Percentiles rank a stretch among this genome's conserved stretches.
Conservation (phyloP, 1,140 invertebrate species). For the Papilio machaon region DNA sequence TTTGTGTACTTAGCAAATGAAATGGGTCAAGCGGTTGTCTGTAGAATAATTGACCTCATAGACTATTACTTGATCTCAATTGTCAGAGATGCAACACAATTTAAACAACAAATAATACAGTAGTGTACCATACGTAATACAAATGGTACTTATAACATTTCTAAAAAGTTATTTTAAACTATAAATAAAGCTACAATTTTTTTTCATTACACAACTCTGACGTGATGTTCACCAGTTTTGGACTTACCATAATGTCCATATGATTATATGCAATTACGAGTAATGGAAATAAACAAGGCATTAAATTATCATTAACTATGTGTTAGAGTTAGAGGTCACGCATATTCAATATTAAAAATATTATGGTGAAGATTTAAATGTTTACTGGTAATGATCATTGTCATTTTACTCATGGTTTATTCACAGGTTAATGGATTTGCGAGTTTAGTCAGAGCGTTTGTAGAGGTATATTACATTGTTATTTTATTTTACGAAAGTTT, state of each 20-base stretch:
- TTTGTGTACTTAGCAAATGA: background rate
- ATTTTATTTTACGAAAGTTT: background rate
- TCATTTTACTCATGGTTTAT: background rate
- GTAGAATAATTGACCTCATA: background rate
- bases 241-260: background rate
- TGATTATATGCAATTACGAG: background rate
- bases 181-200: background rate
- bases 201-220: too few species aligned
- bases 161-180: too few species aligned
- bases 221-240: background rate
- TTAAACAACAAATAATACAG: background rate
- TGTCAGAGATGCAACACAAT: background rate
- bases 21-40: background rate
- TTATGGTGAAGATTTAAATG: background rate
- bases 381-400: background rate
- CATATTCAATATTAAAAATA: background rate
- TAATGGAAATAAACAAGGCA: background rate
- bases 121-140: background rate
- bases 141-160: too few species aligned
- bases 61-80: constrained; percentile 19
- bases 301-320: background rate
- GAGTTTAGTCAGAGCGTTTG: background rate
- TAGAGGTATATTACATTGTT: background rate
- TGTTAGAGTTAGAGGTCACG: background rate
- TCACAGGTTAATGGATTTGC: background rate